A percentile compares a stretch with the other conserved stretches of the same genome.
Conservation (phyloP, 2,113 vertebrate species). For the Daubentonia madagascariensis region DNA sequence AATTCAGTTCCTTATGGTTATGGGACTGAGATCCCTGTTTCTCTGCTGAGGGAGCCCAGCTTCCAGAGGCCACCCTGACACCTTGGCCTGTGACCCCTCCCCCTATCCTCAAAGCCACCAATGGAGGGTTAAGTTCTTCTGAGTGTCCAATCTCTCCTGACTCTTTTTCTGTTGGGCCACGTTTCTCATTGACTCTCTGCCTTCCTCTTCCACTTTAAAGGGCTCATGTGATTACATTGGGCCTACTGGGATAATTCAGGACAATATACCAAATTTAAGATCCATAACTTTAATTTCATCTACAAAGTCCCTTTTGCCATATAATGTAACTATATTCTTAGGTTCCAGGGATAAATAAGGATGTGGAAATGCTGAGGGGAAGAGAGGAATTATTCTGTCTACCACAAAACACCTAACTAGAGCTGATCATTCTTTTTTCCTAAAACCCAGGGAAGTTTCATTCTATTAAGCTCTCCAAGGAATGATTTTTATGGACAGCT, state of each 20-base stretch:
- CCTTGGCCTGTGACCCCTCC: neutral
- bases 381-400: neutral
- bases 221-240: neutral
- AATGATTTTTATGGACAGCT: neutral
- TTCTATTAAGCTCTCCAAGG: neutral
- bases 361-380: rapidly evolving
- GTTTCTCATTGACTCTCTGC: neutral
- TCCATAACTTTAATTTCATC: neutral
- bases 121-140: neutral
- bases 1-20: neutral
- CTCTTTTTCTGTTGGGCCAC: neutral
- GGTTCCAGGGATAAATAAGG: neutral
- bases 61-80: neutral
- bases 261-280: neutral
- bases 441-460: neutral
- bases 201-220: neutral
- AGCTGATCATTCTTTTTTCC: neutral
- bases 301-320: neutral
- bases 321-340: neutral
- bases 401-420: neutral
- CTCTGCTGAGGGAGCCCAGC: neutral
- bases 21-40: neutral
- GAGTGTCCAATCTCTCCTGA: neutral
- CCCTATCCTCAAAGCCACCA: neutral
- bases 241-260: neutral